These are phyloP conservation scores for Hypotaenidia philippensis DNA, from an alignment of 2,797 vertebrate species.

Conservation along the genomic window DNA sequence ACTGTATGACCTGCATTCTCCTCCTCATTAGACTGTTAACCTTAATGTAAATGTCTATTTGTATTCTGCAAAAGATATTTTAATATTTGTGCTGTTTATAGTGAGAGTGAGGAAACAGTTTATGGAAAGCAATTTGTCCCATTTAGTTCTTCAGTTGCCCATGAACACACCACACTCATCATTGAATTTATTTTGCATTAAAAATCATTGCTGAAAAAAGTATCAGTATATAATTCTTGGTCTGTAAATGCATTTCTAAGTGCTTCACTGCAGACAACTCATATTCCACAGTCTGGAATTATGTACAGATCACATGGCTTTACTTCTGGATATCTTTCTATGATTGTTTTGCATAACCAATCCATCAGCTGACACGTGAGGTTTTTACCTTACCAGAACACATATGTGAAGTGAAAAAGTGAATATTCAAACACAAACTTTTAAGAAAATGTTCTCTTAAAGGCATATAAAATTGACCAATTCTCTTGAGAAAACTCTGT, in stretches of 20 bases:
- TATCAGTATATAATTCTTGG: neutral
- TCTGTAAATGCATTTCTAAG: neutral
- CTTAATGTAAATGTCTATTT: neutral
- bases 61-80: neutral
- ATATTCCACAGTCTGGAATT: neutral
- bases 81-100: neutral
- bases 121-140: constrained; percentile 11
- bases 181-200: neutral
- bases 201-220: neutral
- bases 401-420: neutral
- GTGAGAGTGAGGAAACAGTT: neutral
- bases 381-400: neutral
- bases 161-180: neutral
- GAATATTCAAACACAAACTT: neutral
- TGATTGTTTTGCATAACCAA: neutral
- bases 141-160: neutral
- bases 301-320: neutral
- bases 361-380: neutral
- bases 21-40: neutral
- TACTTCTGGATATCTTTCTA: neutral
- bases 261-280: neutral
- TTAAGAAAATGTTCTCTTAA: neutral
- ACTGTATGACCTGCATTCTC: neutral
- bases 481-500: neutral
- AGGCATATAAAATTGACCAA: neutral